A percentile compares a stretch with the other conserved stretches of the same genome.
These are phyloP conservation scores for Ostrea edulis DNA, from an alignment of 1,140 invertebrate genomes.

Conservation along the genomic window DNA sequence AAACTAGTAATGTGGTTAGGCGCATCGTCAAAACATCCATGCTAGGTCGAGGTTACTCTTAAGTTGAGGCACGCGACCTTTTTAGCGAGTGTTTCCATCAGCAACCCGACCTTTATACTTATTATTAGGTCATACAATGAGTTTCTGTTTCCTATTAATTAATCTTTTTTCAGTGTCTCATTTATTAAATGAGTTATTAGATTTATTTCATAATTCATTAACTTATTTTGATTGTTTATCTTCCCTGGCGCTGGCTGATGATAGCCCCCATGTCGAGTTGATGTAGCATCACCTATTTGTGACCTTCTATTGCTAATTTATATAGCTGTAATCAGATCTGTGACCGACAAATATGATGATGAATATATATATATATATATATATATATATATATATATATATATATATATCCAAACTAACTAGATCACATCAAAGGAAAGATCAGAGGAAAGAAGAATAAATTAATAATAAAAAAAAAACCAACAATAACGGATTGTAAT, in stretches of 20 bases:
- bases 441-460: too few relatives aligned
- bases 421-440: too few relatives aligned
- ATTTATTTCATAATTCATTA: neutral
- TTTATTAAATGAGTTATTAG: neutral
- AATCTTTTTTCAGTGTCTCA: too few relatives aligned
- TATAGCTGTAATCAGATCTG: too few relatives aligned
- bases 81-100: constrained; percentile 29
- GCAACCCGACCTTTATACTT: constrained; percentile 20
- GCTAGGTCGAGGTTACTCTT: neutral
- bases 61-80: constrained; percentile 16
- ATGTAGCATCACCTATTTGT: neutral
- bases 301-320: too few relatives aligned
- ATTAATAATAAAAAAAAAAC: too few relatives aligned
- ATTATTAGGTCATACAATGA: constrained; percentile 20
- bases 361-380: too few relatives aligned
- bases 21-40: neutral
- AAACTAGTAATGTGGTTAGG: neutral
- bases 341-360: too few relatives aligned
- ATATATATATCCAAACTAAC: too few relatives aligned
- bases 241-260: constrained; percentile 23
- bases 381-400: too few relatives aligned
- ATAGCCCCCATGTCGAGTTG: too few relatives aligned
- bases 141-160: neutral
- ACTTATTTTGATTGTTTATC: neutral
- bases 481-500: too few relatives aligned